Conservation (phyloP, 2,113 vertebrate genomes). For the Catagonus wagneri region DNA sequence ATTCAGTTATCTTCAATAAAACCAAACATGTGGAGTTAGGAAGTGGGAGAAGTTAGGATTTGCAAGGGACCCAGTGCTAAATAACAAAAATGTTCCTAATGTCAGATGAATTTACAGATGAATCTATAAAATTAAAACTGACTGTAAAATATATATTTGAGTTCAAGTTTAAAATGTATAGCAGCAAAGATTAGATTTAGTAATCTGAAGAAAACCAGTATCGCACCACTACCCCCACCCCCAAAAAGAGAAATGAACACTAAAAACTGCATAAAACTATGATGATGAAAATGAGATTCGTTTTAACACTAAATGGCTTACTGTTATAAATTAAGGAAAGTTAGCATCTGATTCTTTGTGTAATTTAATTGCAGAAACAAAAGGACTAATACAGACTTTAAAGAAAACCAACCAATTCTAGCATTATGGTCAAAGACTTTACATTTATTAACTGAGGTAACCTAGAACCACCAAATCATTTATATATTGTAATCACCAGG, state of each 20-base stretch:
- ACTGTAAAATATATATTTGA: neutral
- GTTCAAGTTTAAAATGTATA: neutral
- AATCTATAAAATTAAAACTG: neutral
- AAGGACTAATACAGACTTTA: neutral
- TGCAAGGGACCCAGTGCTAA: neutral
- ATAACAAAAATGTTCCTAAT: neutral
- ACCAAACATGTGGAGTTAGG: neutral
- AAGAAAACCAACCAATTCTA: neutral
- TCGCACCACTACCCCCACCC: fast-evolving
- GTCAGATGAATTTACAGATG: neutral
- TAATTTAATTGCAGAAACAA: neutral
- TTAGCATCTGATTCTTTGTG: neutral
- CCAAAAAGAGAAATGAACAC: neutral
- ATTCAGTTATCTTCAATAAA: neutral
- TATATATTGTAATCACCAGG: neutral
- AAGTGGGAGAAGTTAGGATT: neutral
- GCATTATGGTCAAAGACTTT: neutral
- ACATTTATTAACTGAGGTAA: neutral
- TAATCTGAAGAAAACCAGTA: neutral
- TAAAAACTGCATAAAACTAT: neutral
- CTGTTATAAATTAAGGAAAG: neutral
- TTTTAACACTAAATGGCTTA: neutral
- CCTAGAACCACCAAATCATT: neutral
- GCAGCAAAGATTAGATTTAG: neutral
- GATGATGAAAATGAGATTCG: neutral